Conservation (phyloP, 2,888 invertebrate genomes). For the Drosophila mimetica region DNA sequence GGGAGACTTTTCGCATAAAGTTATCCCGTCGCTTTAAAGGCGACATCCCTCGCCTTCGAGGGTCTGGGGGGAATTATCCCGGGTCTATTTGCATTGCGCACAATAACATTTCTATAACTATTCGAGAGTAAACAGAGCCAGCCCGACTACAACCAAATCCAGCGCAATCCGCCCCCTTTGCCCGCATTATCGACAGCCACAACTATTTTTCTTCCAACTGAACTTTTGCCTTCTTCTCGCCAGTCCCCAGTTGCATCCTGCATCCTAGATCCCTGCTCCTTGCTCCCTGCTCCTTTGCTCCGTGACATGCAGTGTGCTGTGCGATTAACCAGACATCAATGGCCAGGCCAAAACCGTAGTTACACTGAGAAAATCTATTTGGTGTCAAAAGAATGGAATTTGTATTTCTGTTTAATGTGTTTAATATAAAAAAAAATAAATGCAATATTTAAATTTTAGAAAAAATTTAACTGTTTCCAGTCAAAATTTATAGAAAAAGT, state of each 20-base stretch:
- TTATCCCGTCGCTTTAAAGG: constrained; percentile 6
- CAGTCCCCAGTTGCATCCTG: neutral
- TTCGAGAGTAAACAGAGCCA: constrained; percentile 33
- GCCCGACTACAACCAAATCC: constrained; percentile 18
- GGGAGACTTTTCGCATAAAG: neutral
- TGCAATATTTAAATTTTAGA: no score
- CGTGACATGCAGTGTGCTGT: constrained; percentile 28
- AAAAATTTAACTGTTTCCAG: no score
- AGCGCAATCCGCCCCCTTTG: neutral
- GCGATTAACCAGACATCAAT: constrained; percentile 49
- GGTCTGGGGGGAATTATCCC: neutral
- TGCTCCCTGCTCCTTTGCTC: neutral
- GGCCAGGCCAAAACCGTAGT: constrained; percentile 35
- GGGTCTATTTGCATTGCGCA: constrained; percentile 41
- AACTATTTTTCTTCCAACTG: constrained; percentile 49
- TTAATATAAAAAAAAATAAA: no score
- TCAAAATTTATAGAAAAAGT: no score
- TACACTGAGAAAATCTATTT: neutral
- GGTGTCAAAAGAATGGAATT: no score
- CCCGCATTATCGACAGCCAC: constrained; percentile 40
- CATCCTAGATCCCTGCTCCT: neutral
- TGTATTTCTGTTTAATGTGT: no score
- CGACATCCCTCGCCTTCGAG: neutral
- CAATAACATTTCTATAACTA: constrained; percentile 50
- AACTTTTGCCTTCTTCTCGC: constrained; percentile 24